Base-by-base conservation (phyloP, 2,797 vertebrate genomes). In the Xenopus petersii region DNA sequence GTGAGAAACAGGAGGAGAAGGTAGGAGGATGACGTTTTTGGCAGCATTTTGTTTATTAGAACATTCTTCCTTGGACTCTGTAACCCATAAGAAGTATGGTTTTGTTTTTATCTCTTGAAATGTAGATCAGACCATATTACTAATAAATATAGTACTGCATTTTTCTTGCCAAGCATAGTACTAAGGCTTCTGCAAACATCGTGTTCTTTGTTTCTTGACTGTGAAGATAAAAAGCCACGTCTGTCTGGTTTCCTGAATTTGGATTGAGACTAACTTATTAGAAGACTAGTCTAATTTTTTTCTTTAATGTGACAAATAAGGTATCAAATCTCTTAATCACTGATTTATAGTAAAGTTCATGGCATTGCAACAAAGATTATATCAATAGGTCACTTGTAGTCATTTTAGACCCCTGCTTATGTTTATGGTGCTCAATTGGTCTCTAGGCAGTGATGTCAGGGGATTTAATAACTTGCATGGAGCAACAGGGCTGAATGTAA, bases 21-120 rank as follows among this genome's bases (percentile, higher is more conserved):
- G 67, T 75, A 48, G 67, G 74, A 64, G 67, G 66, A 70, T 64
- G 74, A 75, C 30, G 60, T 21, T 56, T n/a, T 51, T 75, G 73
- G 66, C 67, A 75, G 13, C 60, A 21, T 62, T 69, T n/a, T 46
- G 49, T 26, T 36, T 36, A 24, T 67, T 61, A 49, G 72, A 67
- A 74, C 46, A 67, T 67, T 51, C 48, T 69, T 69, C 30, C 30
- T 63, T 63, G 66, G 59, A 63, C 59, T 75, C 26, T 11, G 59
- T 60, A 63, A 55, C 49, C 30, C 59, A 26, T n/a, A 69, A 47
- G 33, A 69, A 63, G 67, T 56, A 16, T 49, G 62, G 36, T 16
- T 60, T 65, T 64, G 51, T 70, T 48, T 70, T 75, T 56, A 10
- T 70, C 51, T 75, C 15, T 64, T 64, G 51, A 70, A 64, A 70